Base-by-base conservation (phyloP, 2,113 vertebrate genomes). In the Xiphophorus hellerii region DNA sequence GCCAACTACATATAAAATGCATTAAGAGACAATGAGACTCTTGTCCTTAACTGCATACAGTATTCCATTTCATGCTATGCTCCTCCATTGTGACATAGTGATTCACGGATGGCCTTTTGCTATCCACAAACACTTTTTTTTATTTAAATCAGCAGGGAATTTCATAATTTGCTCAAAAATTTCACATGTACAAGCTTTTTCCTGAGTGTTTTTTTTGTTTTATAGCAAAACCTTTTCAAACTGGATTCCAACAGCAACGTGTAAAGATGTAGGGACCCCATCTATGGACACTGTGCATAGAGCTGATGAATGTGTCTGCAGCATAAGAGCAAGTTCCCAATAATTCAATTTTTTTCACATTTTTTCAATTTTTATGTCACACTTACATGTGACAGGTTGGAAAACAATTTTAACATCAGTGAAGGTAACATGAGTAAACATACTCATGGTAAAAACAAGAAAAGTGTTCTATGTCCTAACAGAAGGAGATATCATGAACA, bases 1-100 rank as follows among this genome's bases (percentile, higher is more conserved):
- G 39, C 51, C 71, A 74, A 69, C 69, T 13, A 27, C 25, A 69
- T 78, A 25, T 44, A 61, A 77, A 77, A 63, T 33, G 58, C 9
- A 69, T 51, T 69, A 70, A 71, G 1, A 77, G 73, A n/a, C 65
- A 39, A 77, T 61, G 35, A 73, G 31, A 65, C 31, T 64, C 25
- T 10, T 67, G 33, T 75, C 29, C 67, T 14, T 31, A 37, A n/a
- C 48, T 31, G 28, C 35, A 9, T 28, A 28, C 28, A 28, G 28
- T 22, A 20, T 4, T 37, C 39, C 4, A 3, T 68, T 25, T 28
- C 27, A 48, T 29, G 27, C 7, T 37, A 44, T 67, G 4, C 10
- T 68, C 17, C 27, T 48, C n/a, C 39, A 48, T 29, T 27, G 42
- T 20, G 39, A 39, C 10, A 1, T 25, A 31, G 12, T 62, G 25